Evolutionary conservation across 2,888 invertebrate species (phyloP), one percentile per base, ranked within the genome.

Genomic region (Cenopis cana): DNA sequence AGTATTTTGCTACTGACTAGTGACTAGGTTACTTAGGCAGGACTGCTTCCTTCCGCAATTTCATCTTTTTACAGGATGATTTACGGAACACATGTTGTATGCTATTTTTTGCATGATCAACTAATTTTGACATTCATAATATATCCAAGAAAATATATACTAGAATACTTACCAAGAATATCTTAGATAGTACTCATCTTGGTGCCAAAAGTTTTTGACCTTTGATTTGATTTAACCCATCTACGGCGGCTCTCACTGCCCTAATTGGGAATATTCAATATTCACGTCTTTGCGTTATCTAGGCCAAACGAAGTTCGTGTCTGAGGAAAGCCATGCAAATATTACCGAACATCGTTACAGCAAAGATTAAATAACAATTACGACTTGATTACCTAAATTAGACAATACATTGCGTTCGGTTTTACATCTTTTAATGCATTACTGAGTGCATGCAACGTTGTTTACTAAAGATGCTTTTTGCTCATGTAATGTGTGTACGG

Each of bases 271-370:
- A 33, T 33, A 33, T 29, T n/a, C n/a, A n/a, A 54, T 54, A 18
- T 14, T 36, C 33, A 17, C n/a, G 24, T 36, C 17, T 18, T 36
- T 36, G 33, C 56, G 36, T 14, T 62, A 52, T 50, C 50, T 52
- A 64, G 64, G 64, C 24, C 54, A 62, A 8, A 59, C 33, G 60
- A 46, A 61, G 54, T 70, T 60, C 70, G 65, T 66, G 70, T 54
- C 29, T 1, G 14, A 5, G 12, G 11, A 18, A 36, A 49, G 29
- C 41, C 69, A 52, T 52, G 56, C 24, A 65, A 55, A 46, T 66
- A 71, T 71, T 71, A 70, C 70, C 60, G 55, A 71, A 60, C 52
- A 54, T 24, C 33, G 46, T 66, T 66, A 60, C 64, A 49, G 55
- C 46, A 61, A 20, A 60, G 52, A 36, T 71, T 60, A 50, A 66